Conservation (phyloP, 2,888 invertebrate species). For the Aspidiotus rigidus region DNA sequence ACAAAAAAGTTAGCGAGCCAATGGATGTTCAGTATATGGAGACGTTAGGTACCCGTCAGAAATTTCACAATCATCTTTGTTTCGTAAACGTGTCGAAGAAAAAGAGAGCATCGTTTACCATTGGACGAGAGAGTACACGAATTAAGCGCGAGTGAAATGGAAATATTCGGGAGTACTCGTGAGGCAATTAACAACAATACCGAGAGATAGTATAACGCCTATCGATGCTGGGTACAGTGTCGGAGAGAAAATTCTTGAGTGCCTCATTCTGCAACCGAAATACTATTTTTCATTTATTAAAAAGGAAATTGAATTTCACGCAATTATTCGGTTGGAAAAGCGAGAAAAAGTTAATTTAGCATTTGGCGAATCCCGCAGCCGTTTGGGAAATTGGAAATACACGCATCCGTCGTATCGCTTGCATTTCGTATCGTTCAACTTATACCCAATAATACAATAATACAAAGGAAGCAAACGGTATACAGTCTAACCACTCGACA, state of each 20-base stretch:
- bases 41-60: no score
- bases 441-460: slow-evolving; percentile 34
- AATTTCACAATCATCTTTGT: no score
- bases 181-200: slow-evolving; percentile 9
- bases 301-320: slow-evolving; percentile 33
- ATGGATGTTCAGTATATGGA: no score
- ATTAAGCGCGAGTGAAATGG: no score
- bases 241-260: slow-evolving; percentile 20
- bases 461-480: slow-evolving; percentile 34
- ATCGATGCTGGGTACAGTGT: slow-evolving; percentile 7
- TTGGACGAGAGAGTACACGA: no score
- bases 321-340: slow-evolving; percentile 33
- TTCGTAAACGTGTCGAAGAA: no score
- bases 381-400: slow-evolving; percentile 33
- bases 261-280: slow-evolving; percentile 23
- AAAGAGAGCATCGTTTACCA: no score
- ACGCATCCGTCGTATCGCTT: slow-evolving; percentile 33
- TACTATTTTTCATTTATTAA: slow-evolving; percentile 32
- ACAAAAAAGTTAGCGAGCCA: no score
- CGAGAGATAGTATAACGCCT: slow-evolving; percentile 19
- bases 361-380: slow-evolving; percentile 32
- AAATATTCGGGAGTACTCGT: background rate
- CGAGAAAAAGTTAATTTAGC: slow-evolving; percentile 34
- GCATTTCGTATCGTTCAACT: slow-evolving; percentile 33
- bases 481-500: slow-evolving; percentile 33